Evolutionary conservation across 2,888 invertebrate species (phyloP).

Genomic region (Rugalucina vietnamica): DNA sequence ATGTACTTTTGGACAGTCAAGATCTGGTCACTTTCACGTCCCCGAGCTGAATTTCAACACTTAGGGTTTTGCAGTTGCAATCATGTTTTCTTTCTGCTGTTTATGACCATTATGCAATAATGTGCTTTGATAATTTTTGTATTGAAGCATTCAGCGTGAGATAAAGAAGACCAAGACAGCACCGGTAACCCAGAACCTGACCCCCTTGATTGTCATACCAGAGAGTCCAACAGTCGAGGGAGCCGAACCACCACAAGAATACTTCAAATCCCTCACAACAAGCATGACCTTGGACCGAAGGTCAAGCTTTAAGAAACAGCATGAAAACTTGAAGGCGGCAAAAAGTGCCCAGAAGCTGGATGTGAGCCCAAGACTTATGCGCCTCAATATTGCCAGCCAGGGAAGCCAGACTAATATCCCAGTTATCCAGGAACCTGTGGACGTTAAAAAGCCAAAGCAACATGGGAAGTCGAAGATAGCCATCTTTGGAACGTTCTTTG

Average conservation of each 20-base stretch:
- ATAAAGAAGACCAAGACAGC: conserved; percentile 79
- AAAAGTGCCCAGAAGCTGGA: conserved; percentile 17
- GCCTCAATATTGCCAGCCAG: conserved; percentile 36
- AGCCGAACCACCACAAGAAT: conserved; percentile 45
- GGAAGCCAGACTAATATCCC: conserved; percentile 53
- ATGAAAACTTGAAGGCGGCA: neutral
- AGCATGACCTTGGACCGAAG: conserved; percentile 78
- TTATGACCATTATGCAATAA: too few relatives aligned
- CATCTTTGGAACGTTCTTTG: conserved; percentile 79
- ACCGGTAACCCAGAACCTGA: conserved; percentile 61
- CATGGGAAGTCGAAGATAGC: conserved; percentile 75
- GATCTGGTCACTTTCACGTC: too few relatives aligned
- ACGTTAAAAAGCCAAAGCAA: conserved; percentile 47
- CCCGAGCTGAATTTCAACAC: too few relatives aligned
- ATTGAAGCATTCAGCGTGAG: conserved; percentile 73
- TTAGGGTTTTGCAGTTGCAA: too few relatives aligned
- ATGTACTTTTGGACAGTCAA: too few relatives aligned
- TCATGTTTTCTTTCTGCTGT: too few relatives aligned
- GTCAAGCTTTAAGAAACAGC: conserved; percentile 23
- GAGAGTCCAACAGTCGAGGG: conserved; percentile 61
- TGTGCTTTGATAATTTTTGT: neutral
- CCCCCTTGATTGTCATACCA: conserved; percentile 54
- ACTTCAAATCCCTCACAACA: conserved; percentile 75
- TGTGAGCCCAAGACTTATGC: conserved; percentile 55
- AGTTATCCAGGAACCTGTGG: conserved; percentile 36